phyloP scores from a whole-genome alignment of 2,113 vertebrate species.

The Poecile atricapillus region DNA sequence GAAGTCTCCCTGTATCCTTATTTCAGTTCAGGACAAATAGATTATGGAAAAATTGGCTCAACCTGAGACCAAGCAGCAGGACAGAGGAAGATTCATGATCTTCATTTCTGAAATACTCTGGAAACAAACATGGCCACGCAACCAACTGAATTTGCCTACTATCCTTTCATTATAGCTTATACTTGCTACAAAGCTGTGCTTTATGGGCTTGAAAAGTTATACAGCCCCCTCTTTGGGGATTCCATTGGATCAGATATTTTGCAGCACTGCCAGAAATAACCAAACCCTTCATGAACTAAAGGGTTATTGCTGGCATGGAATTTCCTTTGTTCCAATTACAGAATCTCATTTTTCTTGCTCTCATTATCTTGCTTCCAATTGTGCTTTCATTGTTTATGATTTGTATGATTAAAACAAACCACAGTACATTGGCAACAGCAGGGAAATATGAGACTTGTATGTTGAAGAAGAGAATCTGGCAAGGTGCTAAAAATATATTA shows the following conservation, averaged over 20 bases:
- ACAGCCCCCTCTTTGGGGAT: neutral
- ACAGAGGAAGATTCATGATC: neutral
- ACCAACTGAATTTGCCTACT: neutral
- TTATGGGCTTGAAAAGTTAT: slow-evolving; percentile 31
- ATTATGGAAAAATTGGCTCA: neutral
- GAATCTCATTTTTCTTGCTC: slow-evolving; percentile 40
- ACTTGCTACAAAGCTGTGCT: slow-evolving; percentile 39
- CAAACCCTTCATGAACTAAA: slow-evolving; percentile 3
- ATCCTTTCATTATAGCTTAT: neutral
- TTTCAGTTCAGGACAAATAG: neutral
- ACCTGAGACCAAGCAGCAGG: neutral
- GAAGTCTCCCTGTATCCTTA: neutral
- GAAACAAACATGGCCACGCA: neutral
- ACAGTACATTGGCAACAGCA: neutral
- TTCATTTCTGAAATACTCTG: slow-evolving; percentile 28
- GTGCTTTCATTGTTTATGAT: slow-evolving; percentile 47
- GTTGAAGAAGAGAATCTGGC: slow-evolving; percentile 4
- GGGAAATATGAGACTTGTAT: slow-evolving; percentile 12
- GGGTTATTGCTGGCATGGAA: slow-evolving; percentile 45
- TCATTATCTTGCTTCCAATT: slow-evolving; percentile 20
- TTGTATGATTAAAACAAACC: slow-evolving; percentile 47
- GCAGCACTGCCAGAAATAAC: slow-evolving; percentile 43
- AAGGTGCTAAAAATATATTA: slow-evolving; percentile 34
- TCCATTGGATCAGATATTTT: slow-evolving; percentile 26
- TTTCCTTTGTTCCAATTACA: slow-evolving; percentile 49